phyloP scores from a whole-genome alignment of 2,797 vertebrate species.

The Toxotes lorentzi region DNA sequence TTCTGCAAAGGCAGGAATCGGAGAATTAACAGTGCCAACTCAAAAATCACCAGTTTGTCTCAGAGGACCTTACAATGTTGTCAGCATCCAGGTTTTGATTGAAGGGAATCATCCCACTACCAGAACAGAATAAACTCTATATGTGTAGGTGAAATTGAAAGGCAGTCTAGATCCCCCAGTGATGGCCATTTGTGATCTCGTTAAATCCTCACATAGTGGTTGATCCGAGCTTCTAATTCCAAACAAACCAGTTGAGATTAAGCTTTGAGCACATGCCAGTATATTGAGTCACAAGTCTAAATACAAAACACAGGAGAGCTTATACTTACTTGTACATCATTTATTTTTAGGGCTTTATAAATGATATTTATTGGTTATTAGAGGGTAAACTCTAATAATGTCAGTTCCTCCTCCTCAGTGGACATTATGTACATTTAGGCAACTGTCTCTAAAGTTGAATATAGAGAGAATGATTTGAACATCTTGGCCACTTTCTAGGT shows the following conservation, averaged over 20 bases:
- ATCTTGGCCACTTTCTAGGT: constrained; percentile 2
- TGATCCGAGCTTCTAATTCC: constrained; percentile 23
- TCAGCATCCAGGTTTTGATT: neutral
- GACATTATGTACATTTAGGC: neutral
- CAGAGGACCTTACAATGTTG: neutral
- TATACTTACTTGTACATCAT: neutral
- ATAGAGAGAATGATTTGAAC: neutral
- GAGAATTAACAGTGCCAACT: neutral
- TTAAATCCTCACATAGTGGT: constrained; percentile 34
- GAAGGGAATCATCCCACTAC: neutral
- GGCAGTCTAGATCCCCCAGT: constrained; percentile 20
- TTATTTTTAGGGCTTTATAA: neutral
- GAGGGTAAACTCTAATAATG: neutral
- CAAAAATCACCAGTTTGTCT: neutral
- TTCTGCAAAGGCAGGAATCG: neutral
- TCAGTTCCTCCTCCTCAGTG: neutral
- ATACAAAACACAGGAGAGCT: neutral
- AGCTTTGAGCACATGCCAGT: neutral
- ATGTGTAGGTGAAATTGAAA: constrained; percentile 21
- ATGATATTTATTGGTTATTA: neutral
- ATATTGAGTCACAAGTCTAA: neutral
- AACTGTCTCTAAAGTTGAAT: neutral
- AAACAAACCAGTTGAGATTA: constrained; percentile 10
- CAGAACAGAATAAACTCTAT: constrained; percentile 30
- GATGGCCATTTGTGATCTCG: constrained; percentile 25